Percentiles rank a stretch among this genome's conserved stretches.
phyloP scores from a whole-genome alignment of 2,888 invertebrate genomes.

The Phorcus lineatus region DNA sequence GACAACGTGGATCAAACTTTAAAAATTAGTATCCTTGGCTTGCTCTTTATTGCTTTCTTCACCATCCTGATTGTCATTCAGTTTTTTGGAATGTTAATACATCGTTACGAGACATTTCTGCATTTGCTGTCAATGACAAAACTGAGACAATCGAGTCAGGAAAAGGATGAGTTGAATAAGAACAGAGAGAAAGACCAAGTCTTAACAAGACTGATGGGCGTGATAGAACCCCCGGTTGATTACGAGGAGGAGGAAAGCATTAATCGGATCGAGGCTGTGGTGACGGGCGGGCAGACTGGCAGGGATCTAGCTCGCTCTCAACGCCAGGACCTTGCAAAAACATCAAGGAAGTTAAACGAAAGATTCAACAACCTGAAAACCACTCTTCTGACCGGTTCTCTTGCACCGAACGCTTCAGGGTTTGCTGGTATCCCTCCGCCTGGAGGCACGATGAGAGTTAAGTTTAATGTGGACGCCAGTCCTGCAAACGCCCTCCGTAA shows the following conservation, averaged over 20 bases:
- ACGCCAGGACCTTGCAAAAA: not conserved
- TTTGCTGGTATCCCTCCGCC: not conserved
- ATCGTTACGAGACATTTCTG: slow-evolving; percentile 71
- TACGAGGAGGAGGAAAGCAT: slow-evolving; percentile 38
- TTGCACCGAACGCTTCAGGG: not conserved
- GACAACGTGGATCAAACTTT: not conserved
- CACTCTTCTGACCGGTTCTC: no score
- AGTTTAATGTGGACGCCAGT: no score
- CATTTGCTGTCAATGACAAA: slow-evolving; percentile 68
- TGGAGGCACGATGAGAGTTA: not conserved
- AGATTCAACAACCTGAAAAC: not conserved
- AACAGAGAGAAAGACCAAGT: not conserved
- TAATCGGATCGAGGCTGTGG: not conserved
- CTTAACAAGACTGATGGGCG: slow-evolving; percentile 12
- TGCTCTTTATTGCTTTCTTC: slow-evolving; percentile 67
- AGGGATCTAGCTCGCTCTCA: not conserved
- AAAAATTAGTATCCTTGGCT: slow-evolving; percentile 56
- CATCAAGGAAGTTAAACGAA: not conserved
- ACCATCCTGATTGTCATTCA: slow-evolving; percentile 64
- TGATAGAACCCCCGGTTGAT: slow-evolving; percentile 52
- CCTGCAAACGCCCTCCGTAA: not conserved
- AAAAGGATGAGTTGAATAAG: not conserved
- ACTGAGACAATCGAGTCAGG: slow-evolving; percentile 27
- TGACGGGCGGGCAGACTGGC: not conserved
- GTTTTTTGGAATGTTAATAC: slow-evolving; percentile 70